phyloP scores from a whole-genome alignment of 2,113 vertebrate species.

The Sander vitreus region DNA sequence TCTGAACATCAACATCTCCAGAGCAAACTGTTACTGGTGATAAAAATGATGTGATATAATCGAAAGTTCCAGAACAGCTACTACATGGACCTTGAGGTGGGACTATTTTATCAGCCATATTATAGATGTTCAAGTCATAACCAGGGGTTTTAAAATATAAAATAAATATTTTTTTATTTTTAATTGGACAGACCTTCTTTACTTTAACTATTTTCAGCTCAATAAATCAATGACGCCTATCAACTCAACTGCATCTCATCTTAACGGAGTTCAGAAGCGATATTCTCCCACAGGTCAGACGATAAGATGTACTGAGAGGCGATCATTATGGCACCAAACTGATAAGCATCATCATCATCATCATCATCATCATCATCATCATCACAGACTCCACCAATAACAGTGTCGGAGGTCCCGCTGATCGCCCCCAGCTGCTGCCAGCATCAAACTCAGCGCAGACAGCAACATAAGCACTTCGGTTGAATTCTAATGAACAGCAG shows the following conservation, averaged over 20 bases:
- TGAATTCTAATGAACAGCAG: slow-evolving; percentile 12
- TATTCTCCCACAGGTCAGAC: neutral
- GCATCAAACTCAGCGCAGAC: slow-evolving; percentile 1
- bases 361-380: slow-evolving; percentile 21
- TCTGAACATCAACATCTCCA: neutral
- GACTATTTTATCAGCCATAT: neutral
- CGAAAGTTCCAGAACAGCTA: neutral
- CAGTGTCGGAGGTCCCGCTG: slow-evolving; percentile 22
- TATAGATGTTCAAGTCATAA: neutral
- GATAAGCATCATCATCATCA: slow-evolving; percentile 44
- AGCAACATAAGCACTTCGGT: neutral
- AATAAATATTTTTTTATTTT: too few relatives aligned
- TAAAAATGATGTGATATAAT: neutral
- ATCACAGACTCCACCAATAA: slow-evolving; percentile 21
- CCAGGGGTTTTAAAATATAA: neutral
- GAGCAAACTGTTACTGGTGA: neutral
- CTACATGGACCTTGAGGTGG: neutral
- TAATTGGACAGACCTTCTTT: neutral
- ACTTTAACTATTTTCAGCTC: neutral
- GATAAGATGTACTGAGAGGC: neutral
- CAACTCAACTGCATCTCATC: neutral
- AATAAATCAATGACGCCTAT: neutral
- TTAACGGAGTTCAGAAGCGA: neutral
- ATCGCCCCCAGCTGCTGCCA: slow-evolving; percentile 8
- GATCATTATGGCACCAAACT: slow-evolving; percentile 11